Percentiles rank a stretch among this genome's conserved stretches.
Conservation (phyloP, 1,140 invertebrate genomes). For the Drusus annulatus region DNA sequence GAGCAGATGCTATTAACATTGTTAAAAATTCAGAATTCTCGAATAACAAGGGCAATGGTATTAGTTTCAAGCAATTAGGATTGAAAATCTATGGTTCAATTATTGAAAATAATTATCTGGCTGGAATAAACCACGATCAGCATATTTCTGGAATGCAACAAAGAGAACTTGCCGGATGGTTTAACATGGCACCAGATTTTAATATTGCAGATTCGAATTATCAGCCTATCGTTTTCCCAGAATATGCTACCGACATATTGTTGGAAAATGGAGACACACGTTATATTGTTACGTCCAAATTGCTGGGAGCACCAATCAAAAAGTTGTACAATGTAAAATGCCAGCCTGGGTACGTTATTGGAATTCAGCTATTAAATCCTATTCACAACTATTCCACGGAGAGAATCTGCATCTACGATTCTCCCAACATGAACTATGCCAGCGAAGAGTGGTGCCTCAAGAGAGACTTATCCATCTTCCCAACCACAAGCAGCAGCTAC, state of each 20-base stretch:
- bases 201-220: conserved; percentile 80
- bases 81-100: conserved; percentile 82
- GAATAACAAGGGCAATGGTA: conserved; percentile 89
- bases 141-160: conserved; percentile 87
- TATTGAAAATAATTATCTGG: conserved; percentile 88
- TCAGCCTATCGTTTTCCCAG: conserved; percentile 79
- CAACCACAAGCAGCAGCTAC: conserved; percentile 88
- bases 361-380: conserved; percentile 89
- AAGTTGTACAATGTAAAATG: conserved; percentile 77
- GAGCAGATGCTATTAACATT: conserved; percentile 87
- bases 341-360: conserved; percentile 83
- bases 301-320: conserved; percentile 73
- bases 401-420: conserved; percentile 84
- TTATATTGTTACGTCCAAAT: conserved; percentile 82
- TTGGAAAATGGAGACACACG: conserved; percentile 82
- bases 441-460: conserved; percentile 83
- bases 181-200: conserved; percentile 77
- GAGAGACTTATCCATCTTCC: conserved; percentile 88
- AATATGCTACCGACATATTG: conserved; percentile 74
- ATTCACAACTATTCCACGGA: conserved; percentile 91
- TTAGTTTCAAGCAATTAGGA: conserved; percentile 90
- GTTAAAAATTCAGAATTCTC: conserved; percentile 91
- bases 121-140: conserved; percentile 95
- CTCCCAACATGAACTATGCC: conserved; percentile 74
- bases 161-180: conserved; percentile 94